phyloP scores from a whole-genome alignment of 2,113 vertebrate genomes.

The Clinocottus analis region DNA sequence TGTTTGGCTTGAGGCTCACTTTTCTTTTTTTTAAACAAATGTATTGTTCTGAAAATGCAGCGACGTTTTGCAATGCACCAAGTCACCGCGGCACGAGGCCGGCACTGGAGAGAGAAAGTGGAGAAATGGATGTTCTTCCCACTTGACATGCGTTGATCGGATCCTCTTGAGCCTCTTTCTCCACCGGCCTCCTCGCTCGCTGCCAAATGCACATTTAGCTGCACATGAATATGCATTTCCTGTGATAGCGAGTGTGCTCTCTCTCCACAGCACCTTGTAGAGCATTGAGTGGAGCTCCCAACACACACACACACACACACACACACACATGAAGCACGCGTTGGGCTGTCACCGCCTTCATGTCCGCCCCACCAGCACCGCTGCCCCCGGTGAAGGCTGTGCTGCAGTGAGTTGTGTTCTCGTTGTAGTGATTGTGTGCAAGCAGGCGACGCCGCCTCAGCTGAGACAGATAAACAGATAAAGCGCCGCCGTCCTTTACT shows the following conservation, averaged over 20 bases:
- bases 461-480: conserved; percentile 14
- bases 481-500: too few relatives aligned
- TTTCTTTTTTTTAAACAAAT: conserved; percentile 9
- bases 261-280: conserved; percentile 41
- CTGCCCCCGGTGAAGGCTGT: conserved; percentile 38
- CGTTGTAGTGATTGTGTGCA: conserved; percentile 22
- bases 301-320: conserved; percentile 68
- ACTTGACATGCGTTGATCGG: conserved; percentile 38
- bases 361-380: conserved; percentile 51
- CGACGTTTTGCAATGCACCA: conserved; percentile 36
- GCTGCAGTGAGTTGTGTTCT: not conserved
- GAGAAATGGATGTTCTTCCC: conserved; percentile 34
- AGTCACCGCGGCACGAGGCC: conserved; percentile 43
- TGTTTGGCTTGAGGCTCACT: conserved; percentile 54
- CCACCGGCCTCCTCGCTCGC: conserved; percentile 31
- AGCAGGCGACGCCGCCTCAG: conserved; percentile 27
- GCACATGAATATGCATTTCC: conserved; percentile 69
- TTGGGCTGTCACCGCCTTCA: conserved; percentile 69
- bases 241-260: conserved; percentile 28
- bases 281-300: conserved; percentile 26
- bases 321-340: conserved; percentile 69
- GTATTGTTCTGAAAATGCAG: conserved; percentile 40
- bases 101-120: not conserved
- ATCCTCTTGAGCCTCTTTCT: conserved; percentile 41
- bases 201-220: conserved; percentile 58